phyloP scores from a whole-genome alignment of 2,888 invertebrate genomes.

The Caenorhabditis afra region DNA sequence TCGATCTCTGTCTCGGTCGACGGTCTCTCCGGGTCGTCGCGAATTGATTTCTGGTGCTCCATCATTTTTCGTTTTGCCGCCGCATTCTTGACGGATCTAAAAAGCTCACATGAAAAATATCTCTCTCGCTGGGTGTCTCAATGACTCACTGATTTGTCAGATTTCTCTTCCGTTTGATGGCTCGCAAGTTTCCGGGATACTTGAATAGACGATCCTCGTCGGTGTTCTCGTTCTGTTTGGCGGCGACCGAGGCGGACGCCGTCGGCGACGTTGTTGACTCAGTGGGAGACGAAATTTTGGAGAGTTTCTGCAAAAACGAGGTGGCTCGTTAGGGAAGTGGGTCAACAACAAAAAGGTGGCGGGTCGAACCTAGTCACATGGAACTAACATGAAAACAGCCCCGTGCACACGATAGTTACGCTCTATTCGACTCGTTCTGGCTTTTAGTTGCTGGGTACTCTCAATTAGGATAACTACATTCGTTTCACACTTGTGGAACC shows the following conservation, averaged over 20 bases:
- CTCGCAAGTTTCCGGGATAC: slow-evolving; percentile 49
- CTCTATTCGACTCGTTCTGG: not conserved
- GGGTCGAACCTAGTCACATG: not conserved
- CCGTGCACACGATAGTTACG: not conserved
- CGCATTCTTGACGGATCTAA: slow-evolving; percentile 24
- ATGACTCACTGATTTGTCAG: slow-evolving; percentile 38
- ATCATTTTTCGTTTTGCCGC: slow-evolving; percentile 46
- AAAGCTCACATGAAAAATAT: not conserved
- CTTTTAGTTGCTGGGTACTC: slow-evolving; percentile 8
- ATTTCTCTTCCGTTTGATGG: slow-evolving; percentile 46
- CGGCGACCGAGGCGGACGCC: too few relatives aligned
- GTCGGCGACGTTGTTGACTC: too few relatives aligned
- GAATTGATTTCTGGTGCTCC: slow-evolving; percentile 53
- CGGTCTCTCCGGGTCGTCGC: slow-evolving; percentile 27
- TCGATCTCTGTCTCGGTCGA: slow-evolving; percentile 16
- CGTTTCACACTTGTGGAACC: not conserved
- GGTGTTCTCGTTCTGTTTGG: slow-evolving; percentile 40
- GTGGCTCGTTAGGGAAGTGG: not conserved
- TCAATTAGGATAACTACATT: slow-evolving; percentile 16
- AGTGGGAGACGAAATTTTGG: not conserved
- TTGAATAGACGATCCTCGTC: slow-evolving; percentile 57
- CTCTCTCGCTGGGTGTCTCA: not conserved
- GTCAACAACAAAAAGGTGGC: not conserved
- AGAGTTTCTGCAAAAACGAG: not conserved
- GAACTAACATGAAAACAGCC: not conserved